Evolutionary conservation across 2,113 vertebrate genomes (phyloP), one percentile per base, ranked within the genome.

Genomic region (Thalassoma bifasciatum): DNA sequence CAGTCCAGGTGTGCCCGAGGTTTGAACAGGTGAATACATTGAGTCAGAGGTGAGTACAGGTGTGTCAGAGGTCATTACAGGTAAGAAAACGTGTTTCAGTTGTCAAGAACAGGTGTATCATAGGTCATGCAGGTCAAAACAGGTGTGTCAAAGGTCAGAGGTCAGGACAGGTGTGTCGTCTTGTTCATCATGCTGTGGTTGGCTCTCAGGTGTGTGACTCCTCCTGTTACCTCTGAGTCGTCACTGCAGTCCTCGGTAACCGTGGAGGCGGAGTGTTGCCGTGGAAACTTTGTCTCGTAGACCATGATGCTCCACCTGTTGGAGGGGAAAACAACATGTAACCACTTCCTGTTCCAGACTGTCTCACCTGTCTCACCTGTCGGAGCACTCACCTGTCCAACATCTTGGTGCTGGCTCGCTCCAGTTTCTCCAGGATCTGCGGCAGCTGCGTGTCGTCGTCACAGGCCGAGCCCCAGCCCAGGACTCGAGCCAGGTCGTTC

Each of bases 341-440:
- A 30, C 30, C 30, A 30, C 30, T 30, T 6, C 30, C 30, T 30
- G 30, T 30, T 30, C 3, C 6, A 30, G 30, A 30, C 30, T 30
- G 30, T 30, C 30, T 30, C 30, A 30, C 30, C 30, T 30, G 30
- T 30, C 30, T 30, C 30, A 30, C 30, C 30, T n/a, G n/a, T n/a
- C n/a, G n/a, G n/a, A n/a, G n/a, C n/a, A n/a, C 30, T 30, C 30
- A 30, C 30, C 30, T 30, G 94, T 99, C 97, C 60, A 99, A 77
- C 98, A 99, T 99, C 94, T 99, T 99, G 62, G 97, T 99, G 88
- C 97, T 97, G 81, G 97, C 98, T 77, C 98, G 93, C 87, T 99
- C 98, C 86, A 99, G 95, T 80, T 99, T 99, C 84, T 98, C 97
- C 89, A 99, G 89, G 72, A 99, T 99, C 90, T 99, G 97, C 0